Evolutionary conservation across 2,113 vertebrate species (phyloP).

Genomic region (Ammospiza nelsoni): DNA sequence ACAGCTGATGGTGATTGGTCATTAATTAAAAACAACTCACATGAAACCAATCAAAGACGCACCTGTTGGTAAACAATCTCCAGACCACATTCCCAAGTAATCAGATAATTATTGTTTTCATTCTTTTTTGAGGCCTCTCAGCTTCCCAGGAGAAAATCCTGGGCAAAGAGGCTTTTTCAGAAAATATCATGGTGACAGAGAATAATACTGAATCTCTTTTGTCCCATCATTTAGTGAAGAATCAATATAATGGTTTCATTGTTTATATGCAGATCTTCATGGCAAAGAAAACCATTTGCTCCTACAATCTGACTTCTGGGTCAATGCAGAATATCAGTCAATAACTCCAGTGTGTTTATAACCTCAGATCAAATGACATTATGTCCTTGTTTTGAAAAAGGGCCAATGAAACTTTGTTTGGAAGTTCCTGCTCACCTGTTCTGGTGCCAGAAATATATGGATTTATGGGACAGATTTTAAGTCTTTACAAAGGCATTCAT

Average conservation of each 20-base stretch:
- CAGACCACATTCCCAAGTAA: no score
- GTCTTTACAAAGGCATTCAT: not conserved
- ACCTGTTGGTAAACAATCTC: no score
- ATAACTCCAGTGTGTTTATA: not conserved
- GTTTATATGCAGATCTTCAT: not conserved
- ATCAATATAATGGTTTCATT: not conserved
- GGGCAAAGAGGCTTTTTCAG: no score
- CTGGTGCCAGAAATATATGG: not conserved
- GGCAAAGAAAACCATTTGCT: not conserved
- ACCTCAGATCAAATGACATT: not conserved
- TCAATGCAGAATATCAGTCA: not conserved
- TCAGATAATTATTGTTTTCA: no score
- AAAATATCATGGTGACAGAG: no score
- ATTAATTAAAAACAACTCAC: no score
- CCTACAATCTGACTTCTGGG: not conserved
- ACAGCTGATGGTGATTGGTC: no score
- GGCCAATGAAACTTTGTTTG: not conserved
- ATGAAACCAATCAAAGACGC: no score
- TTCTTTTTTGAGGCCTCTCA: no score
- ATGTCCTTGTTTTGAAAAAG: not conserved
- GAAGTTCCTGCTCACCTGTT: not conserved
- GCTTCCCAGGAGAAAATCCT: no score
- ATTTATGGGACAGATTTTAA: not conserved
- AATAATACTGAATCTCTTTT: not conserved
- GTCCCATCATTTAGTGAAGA: not conserved